Conservation (phyloP, 2,797 vertebrate genomes). For the Phalanger gymnotis region DNA sequence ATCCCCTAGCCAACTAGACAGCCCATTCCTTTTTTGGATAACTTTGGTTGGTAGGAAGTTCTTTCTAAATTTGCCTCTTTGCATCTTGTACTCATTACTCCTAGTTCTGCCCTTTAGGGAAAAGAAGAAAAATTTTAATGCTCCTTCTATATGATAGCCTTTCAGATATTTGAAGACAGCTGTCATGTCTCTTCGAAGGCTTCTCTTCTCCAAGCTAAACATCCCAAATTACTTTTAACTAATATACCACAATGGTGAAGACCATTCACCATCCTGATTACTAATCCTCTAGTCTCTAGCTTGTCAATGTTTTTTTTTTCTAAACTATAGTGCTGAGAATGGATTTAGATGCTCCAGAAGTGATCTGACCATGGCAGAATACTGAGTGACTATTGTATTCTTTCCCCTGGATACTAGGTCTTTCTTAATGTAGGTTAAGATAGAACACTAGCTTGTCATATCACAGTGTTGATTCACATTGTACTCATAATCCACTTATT, state of each 20-base stretch:
- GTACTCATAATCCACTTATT: background rate
- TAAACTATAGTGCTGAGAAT: background rate
- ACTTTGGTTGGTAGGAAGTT: background rate
- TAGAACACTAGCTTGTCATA: background rate
- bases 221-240: background rate
- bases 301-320: background rate
- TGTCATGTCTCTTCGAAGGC: background rate
- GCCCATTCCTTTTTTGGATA: background rate
- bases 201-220: background rate
- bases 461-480: background rate
- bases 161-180: background rate
- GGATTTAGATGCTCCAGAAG: background rate
- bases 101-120: background rate
- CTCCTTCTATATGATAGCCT: background rate
- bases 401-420: background rate
- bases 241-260: background rate
- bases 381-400: background rate
- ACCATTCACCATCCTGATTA: background rate
- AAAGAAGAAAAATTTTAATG: background rate
- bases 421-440: background rate
- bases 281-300: background rate
- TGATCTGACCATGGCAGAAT: background rate
- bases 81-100: background rate
- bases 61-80: background rate
- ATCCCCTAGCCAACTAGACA: background rate